Conservation (phyloP, 2,888 invertebrate species). For the Merodon equestris region DNA sequence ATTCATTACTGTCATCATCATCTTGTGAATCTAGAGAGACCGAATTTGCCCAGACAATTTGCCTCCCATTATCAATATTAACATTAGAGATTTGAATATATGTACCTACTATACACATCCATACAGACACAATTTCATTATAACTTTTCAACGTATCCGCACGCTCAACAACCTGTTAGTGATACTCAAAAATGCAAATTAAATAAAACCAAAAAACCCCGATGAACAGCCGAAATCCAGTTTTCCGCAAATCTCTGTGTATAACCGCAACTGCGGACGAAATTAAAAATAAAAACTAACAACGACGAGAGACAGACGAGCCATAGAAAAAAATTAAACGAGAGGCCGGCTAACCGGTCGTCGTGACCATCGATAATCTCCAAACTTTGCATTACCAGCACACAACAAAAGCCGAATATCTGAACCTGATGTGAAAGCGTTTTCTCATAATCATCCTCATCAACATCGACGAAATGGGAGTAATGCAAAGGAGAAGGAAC, state of each 20-base stretch:
- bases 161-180: constrained; percentile 50
- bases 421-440: too few species aligned
- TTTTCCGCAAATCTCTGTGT: constrained; percentile 30
- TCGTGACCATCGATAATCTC: constrained; percentile 55
- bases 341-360: constrained; percentile 24
- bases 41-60: too few species aligned
- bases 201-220: constrained; percentile 12
- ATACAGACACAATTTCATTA: constrained; percentile 48
- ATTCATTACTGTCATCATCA: too few species aligned
- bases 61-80: neutral
- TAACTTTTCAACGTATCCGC: constrained; percentile 28
- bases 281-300: constrained; percentile 29
- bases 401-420: constrained; percentile 1
- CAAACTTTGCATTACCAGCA: constrained; percentile 8
- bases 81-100: neutral
- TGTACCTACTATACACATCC: too few species aligned
- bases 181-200: constrained; percentile 19
- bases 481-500: neutral
- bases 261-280: constrained; percentile 11
- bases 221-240: constrained; percentile 29
- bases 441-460: too few species aligned
- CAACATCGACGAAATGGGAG: too few species aligned
- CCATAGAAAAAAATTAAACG: too few species aligned
- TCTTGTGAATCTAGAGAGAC: too few species aligned
- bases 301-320: constrained; percentile 8